phyloP scores from a whole-genome alignment of 2,888 invertebrate genomes.

The Drosophila picticornis region DNA sequence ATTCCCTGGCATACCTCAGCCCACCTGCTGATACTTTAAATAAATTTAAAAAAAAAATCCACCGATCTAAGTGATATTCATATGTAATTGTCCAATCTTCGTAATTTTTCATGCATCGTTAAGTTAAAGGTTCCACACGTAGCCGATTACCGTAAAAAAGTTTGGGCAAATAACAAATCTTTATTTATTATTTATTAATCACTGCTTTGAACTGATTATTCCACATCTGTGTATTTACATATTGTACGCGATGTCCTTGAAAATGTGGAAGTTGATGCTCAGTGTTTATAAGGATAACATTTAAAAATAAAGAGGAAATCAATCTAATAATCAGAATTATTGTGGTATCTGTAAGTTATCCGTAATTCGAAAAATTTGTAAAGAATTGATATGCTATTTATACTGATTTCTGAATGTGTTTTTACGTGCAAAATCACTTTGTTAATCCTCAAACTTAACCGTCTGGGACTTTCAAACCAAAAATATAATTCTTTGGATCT shows the following conservation, averaged over 20 bases:
- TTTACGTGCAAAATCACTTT: not conserved
- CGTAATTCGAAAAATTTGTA: rapidly evolving
- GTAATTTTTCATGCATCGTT: not conserved
- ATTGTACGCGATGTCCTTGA: not conserved
- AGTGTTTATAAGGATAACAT: not conserved
- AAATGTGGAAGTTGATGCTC: not conserved
- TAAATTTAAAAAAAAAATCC: too few species aligned
- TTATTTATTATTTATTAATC: too few species aligned
- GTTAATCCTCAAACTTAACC: not conserved
- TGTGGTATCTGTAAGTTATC: not conserved
- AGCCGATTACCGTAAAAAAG: not conserved
- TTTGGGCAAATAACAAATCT: not conserved
- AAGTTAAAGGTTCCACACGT: not conserved
- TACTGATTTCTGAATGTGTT: too few species aligned
- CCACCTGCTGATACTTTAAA: too few species aligned
- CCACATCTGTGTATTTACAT: not conserved
- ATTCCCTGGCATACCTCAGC: too few species aligned
- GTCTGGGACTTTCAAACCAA: not conserved
- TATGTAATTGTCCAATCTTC: too few species aligned
- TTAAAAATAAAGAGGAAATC: not conserved
- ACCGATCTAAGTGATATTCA: too few species aligned
- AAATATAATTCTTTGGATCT: not conserved
- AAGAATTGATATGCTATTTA: too few species aligned
- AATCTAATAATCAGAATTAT: not conserved
- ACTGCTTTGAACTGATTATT: not conserved